Conservation (phyloP, 2,888 invertebrate species). For the Patella ulyssiponensis region DNA sequence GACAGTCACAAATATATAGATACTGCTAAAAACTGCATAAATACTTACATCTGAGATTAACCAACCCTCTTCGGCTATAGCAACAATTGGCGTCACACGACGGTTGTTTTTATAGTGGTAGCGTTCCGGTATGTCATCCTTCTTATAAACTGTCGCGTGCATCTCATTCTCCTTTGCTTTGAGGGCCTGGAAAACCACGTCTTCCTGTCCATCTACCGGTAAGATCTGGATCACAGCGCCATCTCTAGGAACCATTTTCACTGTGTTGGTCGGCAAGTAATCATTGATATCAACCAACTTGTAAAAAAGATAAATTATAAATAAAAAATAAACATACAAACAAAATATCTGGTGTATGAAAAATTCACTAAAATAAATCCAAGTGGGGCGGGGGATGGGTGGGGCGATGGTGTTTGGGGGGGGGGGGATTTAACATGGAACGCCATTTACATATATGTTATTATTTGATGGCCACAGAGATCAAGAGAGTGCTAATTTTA, state of each 20-base stretch:
- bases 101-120: slow-evolving; percentile 76
- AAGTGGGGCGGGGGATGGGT: too few relatives aligned
- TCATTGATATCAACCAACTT: slow-evolving; percentile 25
- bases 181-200: slow-evolving; percentile 31
- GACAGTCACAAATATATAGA: too few relatives aligned
- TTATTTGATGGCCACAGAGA: too few relatives aligned
- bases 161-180: slow-evolving; percentile 36
- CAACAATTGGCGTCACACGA: slow-evolving; percentile 78
- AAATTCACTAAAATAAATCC: too few relatives aligned
- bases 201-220: slow-evolving; percentile 34
- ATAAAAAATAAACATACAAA: not conserved
- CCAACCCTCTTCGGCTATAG: slow-evolving; percentile 79
- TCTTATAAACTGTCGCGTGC: slow-evolving; percentile 75
- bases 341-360: not conserved
- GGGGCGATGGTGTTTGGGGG: too few relatives aligned
- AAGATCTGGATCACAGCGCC: slow-evolving; percentile 46
- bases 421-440: too few relatives aligned
- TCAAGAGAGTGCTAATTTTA: too few relatives aligned
- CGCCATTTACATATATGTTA: too few relatives aligned
- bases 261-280: not conserved
- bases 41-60: slow-evolving; percentile 58
- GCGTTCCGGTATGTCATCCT: slow-evolving; percentile 67
- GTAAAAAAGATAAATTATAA: not conserved
- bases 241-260: slow-evolving; percentile 22
- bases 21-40: too few relatives aligned